Conservation (phyloP, 2,113 vertebrate genomes). For the Cygnus buccinator region DNA sequence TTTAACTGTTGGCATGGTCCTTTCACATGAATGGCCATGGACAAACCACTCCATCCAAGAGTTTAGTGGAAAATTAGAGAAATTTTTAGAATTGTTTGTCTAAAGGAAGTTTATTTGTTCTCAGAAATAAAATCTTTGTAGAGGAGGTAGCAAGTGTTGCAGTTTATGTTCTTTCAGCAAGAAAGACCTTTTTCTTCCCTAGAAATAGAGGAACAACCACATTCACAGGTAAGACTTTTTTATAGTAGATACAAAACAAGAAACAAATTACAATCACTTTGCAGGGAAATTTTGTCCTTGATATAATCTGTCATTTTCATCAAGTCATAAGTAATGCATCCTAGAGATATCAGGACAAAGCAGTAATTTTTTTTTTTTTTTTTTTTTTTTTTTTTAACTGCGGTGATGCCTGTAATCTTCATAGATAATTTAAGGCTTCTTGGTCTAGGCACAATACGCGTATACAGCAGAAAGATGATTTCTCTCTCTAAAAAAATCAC, state of each 20-base stretch:
- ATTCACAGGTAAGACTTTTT: not conserved
- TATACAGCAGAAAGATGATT: not conserved
- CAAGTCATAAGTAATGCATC: not conserved
- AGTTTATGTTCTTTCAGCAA: not conserved
- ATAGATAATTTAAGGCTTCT: not conserved
- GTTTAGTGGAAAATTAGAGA: not conserved
- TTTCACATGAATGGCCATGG: not conserved
- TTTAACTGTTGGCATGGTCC: not conserved
- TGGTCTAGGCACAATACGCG: not conserved
- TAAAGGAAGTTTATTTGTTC: not conserved
- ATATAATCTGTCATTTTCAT: not conserved
- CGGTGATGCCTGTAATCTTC: not conserved
- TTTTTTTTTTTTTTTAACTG: not conserved
- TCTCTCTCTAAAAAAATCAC: not conserved
- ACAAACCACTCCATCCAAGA: not conserved
- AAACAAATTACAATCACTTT: not conserved
- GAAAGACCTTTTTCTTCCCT: not conserved
- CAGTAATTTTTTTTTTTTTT: not conserved
- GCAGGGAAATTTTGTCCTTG: not conserved
- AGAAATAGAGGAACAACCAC: not conserved
- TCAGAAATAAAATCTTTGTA: not conserved
- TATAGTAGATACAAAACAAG: not conserved
- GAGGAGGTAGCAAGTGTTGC: not conserved
- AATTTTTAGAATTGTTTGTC: not conserved
- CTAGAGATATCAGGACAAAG: not conserved